Evolutionary conservation across 2,113 vertebrate species (phyloP).

Genomic region (Kryptolebias marmoratus): DNA sequence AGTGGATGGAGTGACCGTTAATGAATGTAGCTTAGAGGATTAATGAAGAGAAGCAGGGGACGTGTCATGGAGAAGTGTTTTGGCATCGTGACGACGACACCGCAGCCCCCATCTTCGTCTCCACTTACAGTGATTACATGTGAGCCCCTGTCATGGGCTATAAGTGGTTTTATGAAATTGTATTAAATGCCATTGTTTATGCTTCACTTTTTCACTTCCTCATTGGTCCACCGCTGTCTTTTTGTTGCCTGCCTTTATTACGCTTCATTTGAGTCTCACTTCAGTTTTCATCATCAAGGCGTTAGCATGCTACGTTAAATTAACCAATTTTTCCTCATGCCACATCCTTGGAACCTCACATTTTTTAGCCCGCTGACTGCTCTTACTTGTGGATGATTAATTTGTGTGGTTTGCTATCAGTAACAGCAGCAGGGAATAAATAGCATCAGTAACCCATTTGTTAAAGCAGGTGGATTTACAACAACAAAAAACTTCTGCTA

Average conservation of each 20-base stretch:
- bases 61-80: slow-evolving; percentile 76
- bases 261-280: slow-evolving; percentile 75
- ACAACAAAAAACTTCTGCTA: slow-evolving; percentile 49
- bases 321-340: slow-evolving; percentile 62
- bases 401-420: slow-evolving; percentile 47
- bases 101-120: slow-evolving; percentile 64
- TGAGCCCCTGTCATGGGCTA: slow-evolving; percentile 80
- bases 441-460: slow-evolving; percentile 14
- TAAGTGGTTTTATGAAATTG: slow-evolving; percentile 80
- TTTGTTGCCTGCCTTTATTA: slow-evolving; percentile 60
- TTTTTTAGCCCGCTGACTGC: slow-evolving; percentile 37
- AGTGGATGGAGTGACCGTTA: slow-evolving; percentile 72
- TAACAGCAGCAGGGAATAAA: slow-evolving; percentile 47
- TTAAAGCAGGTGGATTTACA: slow-evolving; percentile 59
- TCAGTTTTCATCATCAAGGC: slow-evolving; percentile 71
- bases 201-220: slow-evolving; percentile 75
- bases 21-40: slow-evolving; percentile 78
- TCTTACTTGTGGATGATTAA: slow-evolving; percentile 56
- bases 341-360: slow-evolving; percentile 46
- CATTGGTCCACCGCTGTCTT: slow-evolving; percentile 56
- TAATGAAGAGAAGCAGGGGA: slow-evolving; percentile 79
- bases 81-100: slow-evolving; percentile 66
- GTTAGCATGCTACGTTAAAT: slow-evolving; percentile 74
- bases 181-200: slow-evolving; percentile 83
- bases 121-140: slow-evolving; percentile 83